phyloP scores from a whole-genome alignment of 2,113 vertebrate genomes.

The Tympanuchus pallidicinctus region DNA sequence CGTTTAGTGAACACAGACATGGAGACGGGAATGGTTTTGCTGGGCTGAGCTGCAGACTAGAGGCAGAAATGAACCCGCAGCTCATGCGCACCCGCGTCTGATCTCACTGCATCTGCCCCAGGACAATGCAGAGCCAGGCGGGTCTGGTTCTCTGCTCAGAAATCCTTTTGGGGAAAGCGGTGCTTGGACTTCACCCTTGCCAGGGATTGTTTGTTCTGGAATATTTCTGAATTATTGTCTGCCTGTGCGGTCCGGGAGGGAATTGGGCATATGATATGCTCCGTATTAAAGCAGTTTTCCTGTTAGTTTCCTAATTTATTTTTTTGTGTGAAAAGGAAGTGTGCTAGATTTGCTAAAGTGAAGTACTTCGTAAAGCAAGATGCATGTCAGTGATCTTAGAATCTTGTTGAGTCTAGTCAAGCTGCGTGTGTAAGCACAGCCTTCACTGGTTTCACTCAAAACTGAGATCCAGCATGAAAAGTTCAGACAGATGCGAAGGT shows the following conservation, averaged over 20 bases:
- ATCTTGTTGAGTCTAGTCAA: not conserved
- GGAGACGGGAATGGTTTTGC: not conserved
- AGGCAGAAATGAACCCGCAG: not conserved
- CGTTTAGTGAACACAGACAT: not conserved
- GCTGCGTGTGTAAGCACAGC: not conserved
- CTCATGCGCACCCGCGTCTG: fast-evolving
- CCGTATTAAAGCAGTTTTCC: not conserved
- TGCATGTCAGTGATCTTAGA: not conserved
- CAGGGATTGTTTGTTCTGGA: conserved; percentile 3
- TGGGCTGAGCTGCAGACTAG: not conserved
- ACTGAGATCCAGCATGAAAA: not conserved
- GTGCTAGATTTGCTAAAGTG: not conserved
- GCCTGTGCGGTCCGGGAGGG: not conserved
- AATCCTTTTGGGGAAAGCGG: not conserved
- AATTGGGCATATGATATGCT: not conserved
- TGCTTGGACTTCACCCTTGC: not conserved
- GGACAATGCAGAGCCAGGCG: not conserved
- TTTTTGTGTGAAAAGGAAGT: not conserved
- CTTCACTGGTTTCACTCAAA: not conserved
- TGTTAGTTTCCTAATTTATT: not conserved
- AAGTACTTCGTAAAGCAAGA: not conserved
- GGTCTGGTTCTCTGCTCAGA: not conserved
- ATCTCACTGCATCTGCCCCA: fast-evolving
- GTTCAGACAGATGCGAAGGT: not conserved
- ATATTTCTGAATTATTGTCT: not conserved